A percentile compares a stretch with the other conserved stretches of the same genome.
Evolutionary conservation across 2,888 invertebrate genomes (phyloP).

Genomic region (Hirtodrosophila alboralis): DNA sequence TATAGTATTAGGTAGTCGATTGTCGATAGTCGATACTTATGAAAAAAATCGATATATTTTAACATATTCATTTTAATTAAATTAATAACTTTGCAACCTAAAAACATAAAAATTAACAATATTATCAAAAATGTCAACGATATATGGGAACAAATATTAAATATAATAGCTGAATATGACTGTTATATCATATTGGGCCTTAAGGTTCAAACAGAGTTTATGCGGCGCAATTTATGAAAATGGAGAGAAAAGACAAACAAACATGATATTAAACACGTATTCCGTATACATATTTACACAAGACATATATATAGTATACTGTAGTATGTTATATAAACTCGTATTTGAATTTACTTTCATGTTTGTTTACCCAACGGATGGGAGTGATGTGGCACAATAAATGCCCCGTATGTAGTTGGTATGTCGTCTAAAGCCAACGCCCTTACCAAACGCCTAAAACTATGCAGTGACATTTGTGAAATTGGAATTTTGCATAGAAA

Average conservation of each 20-base stretch:
- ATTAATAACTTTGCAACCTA: no score
- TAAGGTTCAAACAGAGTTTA: conserved; percentile 25
- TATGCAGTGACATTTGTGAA: conserved; percentile 73
- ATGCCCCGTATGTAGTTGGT: conserved; percentile 16
- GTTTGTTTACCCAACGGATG: conserved; percentile 37
- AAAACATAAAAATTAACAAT: no score
- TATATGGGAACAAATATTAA: no score
- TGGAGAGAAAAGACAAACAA: conserved; percentile 22
- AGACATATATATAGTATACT: conserved; percentile 1
- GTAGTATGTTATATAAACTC: background rate
- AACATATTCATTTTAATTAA: no score
- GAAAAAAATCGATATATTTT: no score
- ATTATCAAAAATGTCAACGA: no score
- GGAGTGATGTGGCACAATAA: conserved; percentile 45
- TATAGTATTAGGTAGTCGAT: no score
- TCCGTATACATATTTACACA: background rate
- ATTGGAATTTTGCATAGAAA: conserved; percentile 62
- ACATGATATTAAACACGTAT: conserved; percentile 28
- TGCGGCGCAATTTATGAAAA: conserved; percentile 42
- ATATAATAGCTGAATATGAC: conserved; percentile 5
- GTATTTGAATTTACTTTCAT: conserved; percentile 24
- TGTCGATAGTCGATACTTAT: no score
- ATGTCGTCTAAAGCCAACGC: conserved; percentile 28
- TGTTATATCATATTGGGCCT: conserved; percentile 38
- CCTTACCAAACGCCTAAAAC: conserved; percentile 59